Conservation (phyloP, 37 sponge, comb jelly and placozoan species). For the Cladorhizidae sp. region DNA sequence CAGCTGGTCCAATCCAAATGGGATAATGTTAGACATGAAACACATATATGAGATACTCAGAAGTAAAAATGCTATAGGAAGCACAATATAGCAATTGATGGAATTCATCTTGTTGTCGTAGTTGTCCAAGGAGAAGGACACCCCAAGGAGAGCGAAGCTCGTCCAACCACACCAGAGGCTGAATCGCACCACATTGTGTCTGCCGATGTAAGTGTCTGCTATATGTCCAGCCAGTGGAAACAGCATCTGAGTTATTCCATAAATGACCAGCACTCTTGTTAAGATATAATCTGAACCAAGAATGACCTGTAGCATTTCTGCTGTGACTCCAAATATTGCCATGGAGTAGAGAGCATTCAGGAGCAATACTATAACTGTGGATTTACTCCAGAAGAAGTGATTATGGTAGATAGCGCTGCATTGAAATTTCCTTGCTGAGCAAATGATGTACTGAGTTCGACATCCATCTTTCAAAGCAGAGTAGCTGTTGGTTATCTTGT, state of each 20-base stretch:
- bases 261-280: background rate
- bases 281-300: constrained; percentile 29
- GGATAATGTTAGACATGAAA: constrained; percentile 46
- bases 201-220: constrained; percentile 36
- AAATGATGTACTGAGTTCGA: background rate
- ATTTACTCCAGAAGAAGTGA: constrained; percentile 41
- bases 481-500: background rate
- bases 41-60: constrained; percentile 42
- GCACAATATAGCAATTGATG: background rate
- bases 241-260: constrained; percentile 27
- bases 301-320: constrained; percentile 30
- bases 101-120: background rate
- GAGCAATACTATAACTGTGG: constrained; percentile 8
- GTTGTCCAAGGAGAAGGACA: constrained; percentile 21
- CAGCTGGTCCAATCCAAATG: constrained; percentile 63
- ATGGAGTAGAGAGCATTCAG: constrained; percentile 46
- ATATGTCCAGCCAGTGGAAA: constrained; percentile 47
- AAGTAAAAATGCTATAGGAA: constrained; percentile 30
- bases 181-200: constrained; percentile 41
- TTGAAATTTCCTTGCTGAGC: background rate
- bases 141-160: constrained; percentile 13
- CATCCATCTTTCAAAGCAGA: background rate
- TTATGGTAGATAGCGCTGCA: constrained; percentile 17
- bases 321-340: constrained; percentile 33
- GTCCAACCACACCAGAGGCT: constrained; percentile 43